phyloP scores from a whole-genome alignment of 1,140 invertebrate species.

The Chironomus tepperi region DNA sequence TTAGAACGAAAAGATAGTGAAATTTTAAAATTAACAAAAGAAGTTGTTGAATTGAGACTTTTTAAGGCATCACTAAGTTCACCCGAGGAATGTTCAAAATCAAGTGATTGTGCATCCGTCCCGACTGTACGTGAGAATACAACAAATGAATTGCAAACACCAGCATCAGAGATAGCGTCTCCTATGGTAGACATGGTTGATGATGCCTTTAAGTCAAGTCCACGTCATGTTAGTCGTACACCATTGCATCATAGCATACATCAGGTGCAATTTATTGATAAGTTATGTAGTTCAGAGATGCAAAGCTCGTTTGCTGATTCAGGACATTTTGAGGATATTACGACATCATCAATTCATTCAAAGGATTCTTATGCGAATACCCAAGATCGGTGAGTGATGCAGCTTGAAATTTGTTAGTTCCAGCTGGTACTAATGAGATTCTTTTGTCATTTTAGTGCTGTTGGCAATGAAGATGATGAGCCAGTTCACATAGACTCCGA shows the following conservation, averaged over 20 bases:
- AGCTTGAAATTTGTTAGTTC: slow-evolving; percentile 38
- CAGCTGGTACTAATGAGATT: background rate
- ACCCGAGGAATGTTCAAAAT: slow-evolving; percentile 61
- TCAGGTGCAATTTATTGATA: slow-evolving; percentile 31
- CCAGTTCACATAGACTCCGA: slow-evolving; percentile 47
- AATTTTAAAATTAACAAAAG: slow-evolving; percentile 63
- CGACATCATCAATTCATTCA: slow-evolving; percentile 60
- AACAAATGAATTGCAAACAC: slow-evolving; percentile 42
- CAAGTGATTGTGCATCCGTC: slow-evolving; percentile 50
- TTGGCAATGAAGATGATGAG: slow-evolving; percentile 24
- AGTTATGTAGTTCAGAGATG: slow-evolving; percentile 42
- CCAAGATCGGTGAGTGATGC: slow-evolving; percentile 43
- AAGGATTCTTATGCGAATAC: slow-evolving; percentile 56
- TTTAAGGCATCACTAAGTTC: slow-evolving; percentile 67
- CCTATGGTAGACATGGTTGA: slow-evolving; percentile 41
- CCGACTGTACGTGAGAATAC: slow-evolving; percentile 60
- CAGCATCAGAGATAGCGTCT: slow-evolving; percentile 41
- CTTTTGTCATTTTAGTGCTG: background rate
- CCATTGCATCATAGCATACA: slow-evolving; percentile 37
- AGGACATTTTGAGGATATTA: slow-evolving; percentile 73
- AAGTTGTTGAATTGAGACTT: slow-evolving; percentile 68
- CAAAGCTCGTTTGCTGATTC: slow-evolving; percentile 70
- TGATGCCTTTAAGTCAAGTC: slow-evolving; percentile 40
- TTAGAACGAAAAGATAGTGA: slow-evolving; percentile 70
- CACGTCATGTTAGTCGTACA: slow-evolving; percentile 37